Conservation (phyloP, 2,113 vertebrate genomes). For the Gobio gobio region DNA sequence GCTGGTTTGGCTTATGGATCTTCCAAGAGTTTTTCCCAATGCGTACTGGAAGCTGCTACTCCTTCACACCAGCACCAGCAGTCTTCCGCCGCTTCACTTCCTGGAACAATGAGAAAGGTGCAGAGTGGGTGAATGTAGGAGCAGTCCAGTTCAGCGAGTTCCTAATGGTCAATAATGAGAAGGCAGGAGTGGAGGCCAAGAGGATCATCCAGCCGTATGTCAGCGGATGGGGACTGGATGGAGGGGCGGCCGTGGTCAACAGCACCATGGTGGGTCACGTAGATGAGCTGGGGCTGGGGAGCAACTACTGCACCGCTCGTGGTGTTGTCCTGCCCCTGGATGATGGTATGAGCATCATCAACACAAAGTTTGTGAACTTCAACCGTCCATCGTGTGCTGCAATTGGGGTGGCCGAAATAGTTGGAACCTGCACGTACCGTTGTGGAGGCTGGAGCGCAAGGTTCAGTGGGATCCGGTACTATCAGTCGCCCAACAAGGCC, state of each 20-base stretch:
- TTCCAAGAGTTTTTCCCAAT: conserved; percentile 83
- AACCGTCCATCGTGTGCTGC: conserved; percentile 74
- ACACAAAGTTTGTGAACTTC: conserved; percentile 84
- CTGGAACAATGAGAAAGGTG: conserved; percentile 90
- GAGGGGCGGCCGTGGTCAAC: conserved; percentile 79
- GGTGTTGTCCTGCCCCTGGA: conserved; percentile 82
- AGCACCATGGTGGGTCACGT: conserved; percentile 82
- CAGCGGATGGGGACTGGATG: conserved; percentile 71
- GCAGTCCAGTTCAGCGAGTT: conserved; percentile 83
- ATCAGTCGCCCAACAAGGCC: conserved; percentile 79
- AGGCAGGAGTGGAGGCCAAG: conserved; percentile 82
- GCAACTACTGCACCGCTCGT: conserved; percentile 67
- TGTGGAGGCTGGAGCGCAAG: conserved; percentile 84
- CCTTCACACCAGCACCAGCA: conserved; percentile 70
- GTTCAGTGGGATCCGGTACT: conserved; percentile 73
- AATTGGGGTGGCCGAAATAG: conserved; percentile 77
- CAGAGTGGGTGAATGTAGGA: conserved; percentile 86
- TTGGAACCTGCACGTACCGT: conserved; percentile 69
- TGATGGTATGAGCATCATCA: conserved; percentile 81
- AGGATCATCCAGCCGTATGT: conserved; percentile 72
- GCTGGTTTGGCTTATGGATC: conserved; percentile 90
- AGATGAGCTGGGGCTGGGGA: conserved; percentile 76
- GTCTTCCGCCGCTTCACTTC: conserved; percentile 78
- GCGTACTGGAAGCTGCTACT: conserved; percentile 72
- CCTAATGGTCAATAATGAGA: conserved; percentile 83